Conservation (phyloP, 2,888 invertebrate species). For the Morpho deidamia region DNA sequence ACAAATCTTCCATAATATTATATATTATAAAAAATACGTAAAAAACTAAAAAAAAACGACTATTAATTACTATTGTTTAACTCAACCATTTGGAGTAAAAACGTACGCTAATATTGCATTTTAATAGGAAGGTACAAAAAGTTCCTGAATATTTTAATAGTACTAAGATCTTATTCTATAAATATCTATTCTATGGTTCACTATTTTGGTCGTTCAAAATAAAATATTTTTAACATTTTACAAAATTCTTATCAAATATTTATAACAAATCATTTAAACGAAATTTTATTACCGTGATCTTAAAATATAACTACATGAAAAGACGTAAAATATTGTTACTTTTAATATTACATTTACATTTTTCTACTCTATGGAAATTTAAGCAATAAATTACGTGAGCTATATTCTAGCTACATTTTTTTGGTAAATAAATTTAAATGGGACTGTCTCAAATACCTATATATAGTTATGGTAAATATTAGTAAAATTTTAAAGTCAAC, state of each 20-base stretch:
- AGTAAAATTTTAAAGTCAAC: too few species aligned
- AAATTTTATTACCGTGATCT: neutral
- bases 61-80: too few species aligned
- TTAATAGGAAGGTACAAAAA: constrained; percentile 25
- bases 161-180: constrained; percentile 23
- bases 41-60: too few species aligned
- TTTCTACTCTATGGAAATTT: constrained; percentile 1
- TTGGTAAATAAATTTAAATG: too few species aligned
- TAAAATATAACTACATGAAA: neutral
- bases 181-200: constrained; percentile 34
- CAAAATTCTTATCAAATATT: constrained; percentile 1
- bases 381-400: constrained; percentile 10
- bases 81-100: too few species aligned
- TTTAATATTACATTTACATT: neutral
- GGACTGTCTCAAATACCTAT: too few species aligned
- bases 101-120: constrained; percentile 29
- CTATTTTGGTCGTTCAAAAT: constrained; percentile 40
- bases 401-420: neutral
- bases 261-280: neutral
- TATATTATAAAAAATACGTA: too few species aligned
- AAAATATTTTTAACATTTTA: constrained; percentile 6
- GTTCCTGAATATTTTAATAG: neutral
- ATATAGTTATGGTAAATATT: too few species aligned
- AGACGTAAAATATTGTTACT: too few species aligned
- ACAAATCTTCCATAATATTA: too few species aligned